These are phyloP conservation scores for Andrena minutula DNA, from an alignment of 2,888 invertebrate genomes.

Conservation along the genomic window DNA sequence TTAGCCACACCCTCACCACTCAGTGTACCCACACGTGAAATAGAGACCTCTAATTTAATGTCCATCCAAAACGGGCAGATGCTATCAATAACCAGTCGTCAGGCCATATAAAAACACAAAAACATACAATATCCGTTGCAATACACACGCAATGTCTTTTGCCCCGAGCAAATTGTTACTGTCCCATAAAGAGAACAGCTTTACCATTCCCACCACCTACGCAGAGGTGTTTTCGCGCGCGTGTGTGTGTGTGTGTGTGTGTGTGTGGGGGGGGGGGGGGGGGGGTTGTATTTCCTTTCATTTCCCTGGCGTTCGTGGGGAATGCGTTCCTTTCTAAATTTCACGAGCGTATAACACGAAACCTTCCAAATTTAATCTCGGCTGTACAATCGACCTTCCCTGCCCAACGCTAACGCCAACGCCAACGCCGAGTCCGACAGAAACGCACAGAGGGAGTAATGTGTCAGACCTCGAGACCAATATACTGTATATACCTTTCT, in stretches of 20 bases:
- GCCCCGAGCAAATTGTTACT: background rate
- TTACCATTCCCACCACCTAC: background rate
- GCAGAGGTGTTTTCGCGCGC: background rate
- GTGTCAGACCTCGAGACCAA: slow-evolving; percentile 37
- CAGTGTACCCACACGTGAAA: too few species aligned
- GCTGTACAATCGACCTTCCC: slow-evolving; percentile 6
- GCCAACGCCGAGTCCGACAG: background rate
- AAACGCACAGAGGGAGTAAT: slow-evolving; percentile 13
- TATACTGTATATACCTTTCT: slow-evolving; percentile 16
- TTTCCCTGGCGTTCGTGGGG: background rate
- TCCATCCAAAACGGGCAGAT: too few species aligned
- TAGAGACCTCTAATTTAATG: too few species aligned
- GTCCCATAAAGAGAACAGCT: slow-evolving; percentile 1
- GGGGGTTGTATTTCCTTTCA: background rate
- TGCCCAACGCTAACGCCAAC: too few species aligned
- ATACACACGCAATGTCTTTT: background rate
- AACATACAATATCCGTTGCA: too few species aligned
- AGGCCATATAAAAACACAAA: too few species aligned
- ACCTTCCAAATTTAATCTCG: slow-evolving; percentile 47
- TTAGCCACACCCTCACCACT: too few species aligned
- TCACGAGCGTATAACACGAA: slow-evolving; percentile 22
- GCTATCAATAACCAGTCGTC: too few species aligned
- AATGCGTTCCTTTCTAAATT: slow-evolving; percentile 17
- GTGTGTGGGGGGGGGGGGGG: too few species aligned
- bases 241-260: too few species aligned